Percentiles rank a stretch among this genome's conserved stretches.
phyloP scores from a whole-genome alignment of 2,797 vertebrate species.

The Labroides dimidiatus region DNA sequence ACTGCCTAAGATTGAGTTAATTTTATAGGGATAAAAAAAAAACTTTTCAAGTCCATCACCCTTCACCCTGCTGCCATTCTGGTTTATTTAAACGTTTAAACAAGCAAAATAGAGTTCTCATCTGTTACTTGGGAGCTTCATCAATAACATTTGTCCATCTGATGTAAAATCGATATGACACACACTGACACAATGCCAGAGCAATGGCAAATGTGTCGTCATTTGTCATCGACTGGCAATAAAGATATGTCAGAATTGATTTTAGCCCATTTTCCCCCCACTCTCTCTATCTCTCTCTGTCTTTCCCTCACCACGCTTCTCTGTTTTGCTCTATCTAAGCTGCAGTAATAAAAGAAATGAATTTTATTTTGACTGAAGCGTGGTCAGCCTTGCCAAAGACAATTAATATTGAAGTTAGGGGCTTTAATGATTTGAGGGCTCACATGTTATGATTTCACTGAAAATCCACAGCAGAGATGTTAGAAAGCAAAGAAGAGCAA shows the following conservation, averaged over 20 bases:
- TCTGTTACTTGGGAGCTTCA: constrained; percentile 70
- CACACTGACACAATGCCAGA: constrained; percentile 75
- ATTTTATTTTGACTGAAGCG: constrained; percentile 63
- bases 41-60: constrained; percentile 12
- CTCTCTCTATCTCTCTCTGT: neutral
- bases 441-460: constrained; percentile 48
- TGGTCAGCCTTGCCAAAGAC: constrained; percentile 67
- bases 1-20: constrained; percentile 47
- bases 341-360: constrained; percentile 57
- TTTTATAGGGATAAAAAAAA: constrained; percentile 5
- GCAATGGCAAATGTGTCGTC: constrained; percentile 75
- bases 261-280: constrained; percentile 52
- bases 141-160: constrained; percentile 80
- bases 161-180: constrained; percentile 82
- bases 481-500: constrained; percentile 25
- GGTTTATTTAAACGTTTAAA: constrained; percentile 76
- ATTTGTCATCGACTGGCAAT: constrained; percentile 82
- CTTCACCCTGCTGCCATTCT: constrained; percentile 14
- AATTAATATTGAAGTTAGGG: constrained; percentile 64
- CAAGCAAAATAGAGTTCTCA: constrained; percentile 70
- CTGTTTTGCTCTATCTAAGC: constrained; percentile 42
- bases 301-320: neutral
- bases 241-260: constrained; percentile 85
- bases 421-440: constrained; percentile 49
- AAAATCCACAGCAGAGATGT: constrained; percentile 21